phyloP scores from a whole-genome alignment of 2,113 vertebrate genomes.

The Lanius ludovicianus region DNA sequence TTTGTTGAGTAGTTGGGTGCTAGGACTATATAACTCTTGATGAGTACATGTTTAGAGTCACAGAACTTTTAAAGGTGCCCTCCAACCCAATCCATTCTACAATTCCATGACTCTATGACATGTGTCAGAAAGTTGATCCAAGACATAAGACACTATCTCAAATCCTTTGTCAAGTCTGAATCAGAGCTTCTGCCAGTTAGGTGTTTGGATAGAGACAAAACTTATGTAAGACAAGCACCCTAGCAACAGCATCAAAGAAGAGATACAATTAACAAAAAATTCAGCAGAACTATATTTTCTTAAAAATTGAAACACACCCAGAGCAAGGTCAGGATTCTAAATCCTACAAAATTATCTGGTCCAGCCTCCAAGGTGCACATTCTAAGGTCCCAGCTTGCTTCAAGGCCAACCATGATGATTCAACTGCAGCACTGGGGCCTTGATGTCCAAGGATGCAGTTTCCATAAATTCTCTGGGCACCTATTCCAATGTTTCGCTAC shows the following conservation, averaged over 20 bases:
- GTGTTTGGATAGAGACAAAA: not conserved
- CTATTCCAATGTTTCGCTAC: accelerated
- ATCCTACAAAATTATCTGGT: not conserved
- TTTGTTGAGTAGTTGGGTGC: not conserved
- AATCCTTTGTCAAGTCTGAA: not conserved
- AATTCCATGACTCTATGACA: not conserved
- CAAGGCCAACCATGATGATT: not conserved
- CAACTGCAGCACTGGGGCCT: accelerated
- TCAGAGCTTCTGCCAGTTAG: not conserved
- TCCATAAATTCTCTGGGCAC: not conserved
- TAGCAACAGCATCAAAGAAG: not conserved
- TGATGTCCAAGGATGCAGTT: not conserved
- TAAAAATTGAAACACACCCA: not conserved
- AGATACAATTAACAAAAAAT: not conserved
- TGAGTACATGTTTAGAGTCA: not conserved
- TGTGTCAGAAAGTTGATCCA: not conserved
- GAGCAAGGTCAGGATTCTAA: not conserved
- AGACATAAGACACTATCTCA: not conserved
- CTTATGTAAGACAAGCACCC: not conserved
- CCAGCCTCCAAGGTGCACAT: not conserved
- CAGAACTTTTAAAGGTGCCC: not conserved
- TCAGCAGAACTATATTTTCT: not conserved
- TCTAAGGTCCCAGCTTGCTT: not conserved
- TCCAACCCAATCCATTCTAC: not conserved
- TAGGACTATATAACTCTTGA: not conserved